A percentile compares a stretch with the other conserved stretches of the same genome.
Evolutionary conservation across 1,140 invertebrate species (phyloP).

Genomic region (Drosophila tsacasi): DNA sequence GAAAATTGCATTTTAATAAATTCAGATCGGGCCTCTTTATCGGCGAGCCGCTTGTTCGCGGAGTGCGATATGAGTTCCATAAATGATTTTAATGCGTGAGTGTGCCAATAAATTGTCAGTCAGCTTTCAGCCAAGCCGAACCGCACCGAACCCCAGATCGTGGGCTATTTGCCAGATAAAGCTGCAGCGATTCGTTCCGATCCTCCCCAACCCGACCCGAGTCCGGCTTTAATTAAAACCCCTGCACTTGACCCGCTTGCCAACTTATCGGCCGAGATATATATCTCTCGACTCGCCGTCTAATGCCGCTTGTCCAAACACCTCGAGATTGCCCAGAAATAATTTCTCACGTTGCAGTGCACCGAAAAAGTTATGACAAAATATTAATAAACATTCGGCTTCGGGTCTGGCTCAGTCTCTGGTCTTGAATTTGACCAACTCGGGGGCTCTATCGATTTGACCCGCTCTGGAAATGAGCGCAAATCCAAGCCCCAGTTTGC

Average conservation of each 20-base stretch:
- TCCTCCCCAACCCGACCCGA: background rate
- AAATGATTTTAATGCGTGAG: slow-evolving; percentile 77
- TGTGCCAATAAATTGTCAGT: slow-evolving; percentile 74
- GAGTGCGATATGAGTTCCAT: slow-evolving; percentile 63
- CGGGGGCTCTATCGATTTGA: slow-evolving; percentile 72
- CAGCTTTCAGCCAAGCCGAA: slow-evolving; percentile 11
- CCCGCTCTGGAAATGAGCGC: slow-evolving; percentile 66
- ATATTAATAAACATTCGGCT: slow-evolving; percentile 78
- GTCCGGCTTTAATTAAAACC: slow-evolving; percentile 65
- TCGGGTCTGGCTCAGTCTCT: slow-evolving; percentile 15
- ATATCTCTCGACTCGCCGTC: slow-evolving; percentile 52
- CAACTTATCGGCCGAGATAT: slow-evolving; percentile 58
- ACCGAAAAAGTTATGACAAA: slow-evolving; percentile 77
- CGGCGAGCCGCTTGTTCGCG: slow-evolving; percentile 49
- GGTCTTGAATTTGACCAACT: slow-evolving; percentile 64
- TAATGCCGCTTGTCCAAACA: slow-evolving; percentile 54
- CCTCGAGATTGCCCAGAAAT: slow-evolving; percentile 59
- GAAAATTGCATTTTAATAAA: slow-evolving; percentile 83
- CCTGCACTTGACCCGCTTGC: slow-evolving; percentile 75
- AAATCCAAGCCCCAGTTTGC: slow-evolving; percentile 53
- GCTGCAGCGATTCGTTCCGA: slow-evolving; percentile 10
- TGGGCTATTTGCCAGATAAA: slow-evolving; percentile 55
- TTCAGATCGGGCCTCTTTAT: slow-evolving; percentile 75
- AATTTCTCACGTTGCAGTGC: slow-evolving; percentile 74
- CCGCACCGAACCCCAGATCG: slow-evolving; percentile 15